phyloP scores from a whole-genome alignment of 2,797 vertebrate genomes.

The Lemur catta region DNA sequence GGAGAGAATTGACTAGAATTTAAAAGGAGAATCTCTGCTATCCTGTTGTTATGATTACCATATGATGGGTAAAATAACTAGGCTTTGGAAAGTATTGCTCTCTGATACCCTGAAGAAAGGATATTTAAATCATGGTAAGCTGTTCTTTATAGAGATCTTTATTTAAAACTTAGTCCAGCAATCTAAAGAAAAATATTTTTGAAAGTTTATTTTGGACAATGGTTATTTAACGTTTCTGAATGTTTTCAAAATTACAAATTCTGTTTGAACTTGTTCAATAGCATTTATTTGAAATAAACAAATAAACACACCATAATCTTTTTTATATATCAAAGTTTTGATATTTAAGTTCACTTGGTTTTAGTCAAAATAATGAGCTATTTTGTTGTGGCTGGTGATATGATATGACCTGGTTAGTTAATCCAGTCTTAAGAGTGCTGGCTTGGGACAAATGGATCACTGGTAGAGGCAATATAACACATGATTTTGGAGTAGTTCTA shows the following conservation, averaged over 20 bases:
- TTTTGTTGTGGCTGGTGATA: not conserved
- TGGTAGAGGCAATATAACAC: not conserved
- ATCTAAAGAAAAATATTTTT: constrained; percentile 37
- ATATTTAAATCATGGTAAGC: constrained; percentile 51
- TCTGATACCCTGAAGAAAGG: constrained; percentile 57
- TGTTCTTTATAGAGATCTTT: constrained; percentile 51
- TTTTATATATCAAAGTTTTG: not conserved
- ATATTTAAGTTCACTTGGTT: not conserved
- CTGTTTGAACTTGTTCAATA: constrained; percentile 7
- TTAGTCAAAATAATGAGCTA: not conserved
- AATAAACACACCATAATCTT: not conserved
- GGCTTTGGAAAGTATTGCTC: constrained; percentile 50
- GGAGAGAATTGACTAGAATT: constrained; percentile 57
- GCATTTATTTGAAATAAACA: constrained; percentile 6
- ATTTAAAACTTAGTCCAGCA: constrained; percentile 44
- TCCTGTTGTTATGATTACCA: constrained; percentile 67
- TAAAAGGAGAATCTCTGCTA: constrained; percentile 56
- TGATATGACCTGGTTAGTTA: not conserved
- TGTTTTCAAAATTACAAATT: constrained; percentile 23
- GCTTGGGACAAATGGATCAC: not conserved
- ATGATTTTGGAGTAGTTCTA: not conserved
- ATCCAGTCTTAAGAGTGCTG: not conserved
- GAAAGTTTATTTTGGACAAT: constrained; percentile 23
- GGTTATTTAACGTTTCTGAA: not conserved
- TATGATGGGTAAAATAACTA: constrained; percentile 44